Evolutionary conservation across 1,140 invertebrate genomes (phyloP).

Genomic region (Ceratitis capitata): DNA sequence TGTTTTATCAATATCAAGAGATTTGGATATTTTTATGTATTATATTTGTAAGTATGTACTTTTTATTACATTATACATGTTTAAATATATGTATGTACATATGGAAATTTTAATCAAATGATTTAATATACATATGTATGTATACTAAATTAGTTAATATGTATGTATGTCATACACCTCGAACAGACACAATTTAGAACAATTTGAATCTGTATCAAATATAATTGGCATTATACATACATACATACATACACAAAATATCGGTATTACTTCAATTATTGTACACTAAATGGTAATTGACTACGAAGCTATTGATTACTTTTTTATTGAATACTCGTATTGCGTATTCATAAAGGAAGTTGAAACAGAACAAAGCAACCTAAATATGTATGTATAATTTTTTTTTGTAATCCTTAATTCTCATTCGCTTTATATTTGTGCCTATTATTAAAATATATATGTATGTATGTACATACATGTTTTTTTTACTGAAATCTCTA

Average conservation of each 20-base stretch:
- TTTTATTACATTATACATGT: neutral
- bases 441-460: neutral
- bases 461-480: neutral
- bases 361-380: neutral
- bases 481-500: neutral
- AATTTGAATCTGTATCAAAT: neutral
- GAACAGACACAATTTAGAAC: neutral
- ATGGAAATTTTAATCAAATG: neutral
- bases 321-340: too few relatives aligned
- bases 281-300: constrained; percentile 5
- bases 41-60: neutral
- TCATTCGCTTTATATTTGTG: neutral
- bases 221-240: neutral
- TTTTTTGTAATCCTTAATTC: neutral
- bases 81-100: neutral
- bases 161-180: neutral
- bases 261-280: neutral
- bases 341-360: neutral
- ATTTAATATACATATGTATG: neutral
- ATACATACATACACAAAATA: neutral
- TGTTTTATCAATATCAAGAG: neutral
- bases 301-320: neutral
- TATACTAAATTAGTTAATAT: neutral
- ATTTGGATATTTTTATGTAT: neutral
- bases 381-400: neutral